phyloP scores from a whole-genome alignment of 2,797 vertebrate genomes.

The Gambelia wislizenii region DNA sequence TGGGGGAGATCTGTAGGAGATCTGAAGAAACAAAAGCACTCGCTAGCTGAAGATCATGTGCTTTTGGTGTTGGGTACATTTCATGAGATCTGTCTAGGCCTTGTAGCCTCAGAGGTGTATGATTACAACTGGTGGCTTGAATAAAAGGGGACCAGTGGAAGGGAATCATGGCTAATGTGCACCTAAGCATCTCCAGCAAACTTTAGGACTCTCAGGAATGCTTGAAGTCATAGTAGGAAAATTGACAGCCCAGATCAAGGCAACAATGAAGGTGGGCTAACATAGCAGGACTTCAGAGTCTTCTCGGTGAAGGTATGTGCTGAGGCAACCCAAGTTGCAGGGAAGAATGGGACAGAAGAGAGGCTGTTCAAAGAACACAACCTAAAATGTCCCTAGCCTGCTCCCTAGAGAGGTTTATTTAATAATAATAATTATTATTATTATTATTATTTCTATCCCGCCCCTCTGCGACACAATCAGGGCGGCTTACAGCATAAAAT shows the following conservation, averaged over 20 bases:
- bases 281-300: background rate
- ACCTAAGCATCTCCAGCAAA: background rate
- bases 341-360: background rate
- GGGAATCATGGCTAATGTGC: background rate
- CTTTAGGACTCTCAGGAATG: background rate
- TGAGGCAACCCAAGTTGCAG: background rate
- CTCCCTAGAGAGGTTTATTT: background rate
- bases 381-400: background rate
- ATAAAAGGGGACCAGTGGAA: conserved; percentile 63
- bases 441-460: no score
- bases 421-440: no score
- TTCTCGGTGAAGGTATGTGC: background rate
- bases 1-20: background rate
- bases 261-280: background rate
- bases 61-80: background rate
- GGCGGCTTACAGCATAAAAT: no score
- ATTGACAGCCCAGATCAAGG: background rate
- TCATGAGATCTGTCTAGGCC: accelerated
- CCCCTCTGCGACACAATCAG: no score
- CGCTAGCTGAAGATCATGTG: accelerated
- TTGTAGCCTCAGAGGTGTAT: background rate
- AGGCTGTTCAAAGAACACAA: background rate
- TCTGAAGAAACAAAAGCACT: background rate
- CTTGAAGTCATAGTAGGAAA: background rate
- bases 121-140: conserved; percentile 32